phyloP scores from a whole-genome alignment of 2,888 invertebrate genomes.

The Heteropelma amictum region DNA sequence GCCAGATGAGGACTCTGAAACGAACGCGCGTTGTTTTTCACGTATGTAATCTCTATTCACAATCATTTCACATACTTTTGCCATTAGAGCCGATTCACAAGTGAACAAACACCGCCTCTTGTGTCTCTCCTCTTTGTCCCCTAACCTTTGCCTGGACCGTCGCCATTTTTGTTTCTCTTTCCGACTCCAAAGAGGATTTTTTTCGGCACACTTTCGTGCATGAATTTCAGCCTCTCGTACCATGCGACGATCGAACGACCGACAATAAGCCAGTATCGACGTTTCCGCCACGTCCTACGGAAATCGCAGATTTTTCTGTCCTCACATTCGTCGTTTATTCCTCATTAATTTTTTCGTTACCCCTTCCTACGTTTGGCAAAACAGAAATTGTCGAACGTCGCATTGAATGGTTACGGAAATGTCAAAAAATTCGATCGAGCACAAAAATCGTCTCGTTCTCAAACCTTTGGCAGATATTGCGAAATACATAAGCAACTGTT shows the following conservation, averaged over 20 bases:
- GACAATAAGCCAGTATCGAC: not conserved
- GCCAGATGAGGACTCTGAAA: conserved; percentile 47
- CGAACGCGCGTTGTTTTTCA: conserved; percentile 70
- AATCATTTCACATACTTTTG: conserved; percentile 77
- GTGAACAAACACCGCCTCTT: conserved; percentile 72
- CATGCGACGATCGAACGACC: not conserved
- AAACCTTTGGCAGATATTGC: too few species aligned
- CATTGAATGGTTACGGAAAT: too few species aligned
- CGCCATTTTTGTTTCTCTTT: conserved; percentile 29
- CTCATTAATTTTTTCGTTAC: too few species aligned
- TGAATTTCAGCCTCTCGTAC: not conserved
- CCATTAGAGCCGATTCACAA: conserved; percentile 75
- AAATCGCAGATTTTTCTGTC: too few species aligned
- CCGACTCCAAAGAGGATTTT: too few species aligned
- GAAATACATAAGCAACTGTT: too few species aligned
- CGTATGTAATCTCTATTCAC: conserved; percentile 76
- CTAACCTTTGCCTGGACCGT: not conserved
- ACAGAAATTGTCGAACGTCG: too few species aligned
- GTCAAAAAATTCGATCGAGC: too few species aligned
- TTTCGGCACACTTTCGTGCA: conserved; percentile 60
- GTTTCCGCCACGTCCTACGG: too few species aligned
- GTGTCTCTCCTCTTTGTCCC: conserved; percentile 67
- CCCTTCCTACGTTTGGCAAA: too few species aligned
- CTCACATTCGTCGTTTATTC: too few species aligned
- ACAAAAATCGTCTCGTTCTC: too few species aligned